Evolutionary conservation across 1,140 invertebrate species (phyloP).

Genomic region (Listronotus oregonensis): DNA sequence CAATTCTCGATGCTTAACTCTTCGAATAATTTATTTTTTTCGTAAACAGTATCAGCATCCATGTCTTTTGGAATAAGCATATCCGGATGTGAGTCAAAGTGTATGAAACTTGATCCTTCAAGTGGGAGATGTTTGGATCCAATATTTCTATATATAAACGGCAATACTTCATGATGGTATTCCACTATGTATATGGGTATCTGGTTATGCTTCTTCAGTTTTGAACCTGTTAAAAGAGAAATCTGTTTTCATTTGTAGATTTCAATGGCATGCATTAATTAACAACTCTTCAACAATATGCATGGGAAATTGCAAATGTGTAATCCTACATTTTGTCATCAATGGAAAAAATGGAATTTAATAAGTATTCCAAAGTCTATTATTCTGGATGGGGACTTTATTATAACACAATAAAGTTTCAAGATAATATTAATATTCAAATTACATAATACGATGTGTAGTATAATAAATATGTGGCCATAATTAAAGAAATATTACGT

Average conservation of each 20-base stretch:
- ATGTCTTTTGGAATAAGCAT: constrained; percentile 80
- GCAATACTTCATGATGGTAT: constrained; percentile 77
- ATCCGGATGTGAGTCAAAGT: constrained; percentile 92
- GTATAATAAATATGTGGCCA: too few species aligned
- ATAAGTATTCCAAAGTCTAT: too few species aligned
- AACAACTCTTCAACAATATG: too few species aligned
- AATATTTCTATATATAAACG: constrained; percentile 80
- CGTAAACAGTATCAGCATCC: constrained; percentile 69
- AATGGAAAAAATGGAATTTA: too few species aligned
- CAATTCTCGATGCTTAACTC: constrained; percentile 86
- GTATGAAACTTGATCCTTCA: constrained; percentile 74
- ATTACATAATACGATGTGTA: too few species aligned
- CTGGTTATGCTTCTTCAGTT: constrained; percentile 60
- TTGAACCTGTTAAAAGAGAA: constrained; percentile 47
- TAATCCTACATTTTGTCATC: too few species aligned
- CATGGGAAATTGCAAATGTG: too few species aligned
- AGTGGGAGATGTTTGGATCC: constrained; percentile 82
- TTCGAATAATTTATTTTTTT: constrained; percentile 63
- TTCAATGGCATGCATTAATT: constrained; percentile 9
- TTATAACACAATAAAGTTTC: too few species aligned
- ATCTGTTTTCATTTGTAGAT: constrained; percentile 19
- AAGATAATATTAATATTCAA: too few species aligned
- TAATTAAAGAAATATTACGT: too few species aligned
- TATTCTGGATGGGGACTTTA: too few species aligned
- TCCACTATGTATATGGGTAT: constrained; percentile 77